Evolutionary conservation across 2,797 vertebrate genomes (phyloP).

Genomic region (Telmatherina bonti): DNA sequence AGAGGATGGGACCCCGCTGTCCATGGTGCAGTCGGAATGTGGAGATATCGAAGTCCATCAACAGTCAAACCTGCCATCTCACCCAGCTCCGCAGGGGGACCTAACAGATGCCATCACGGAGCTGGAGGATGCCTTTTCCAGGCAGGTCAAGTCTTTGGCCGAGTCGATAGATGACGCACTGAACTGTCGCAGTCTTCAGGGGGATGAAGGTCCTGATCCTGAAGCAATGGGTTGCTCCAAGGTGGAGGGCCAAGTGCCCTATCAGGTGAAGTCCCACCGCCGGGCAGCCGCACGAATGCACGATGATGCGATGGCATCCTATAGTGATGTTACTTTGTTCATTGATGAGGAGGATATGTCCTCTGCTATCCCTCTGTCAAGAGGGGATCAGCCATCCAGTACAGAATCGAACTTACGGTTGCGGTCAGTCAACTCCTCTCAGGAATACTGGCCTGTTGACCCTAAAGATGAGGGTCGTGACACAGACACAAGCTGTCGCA

Average conservation of each 20-base stretch:
- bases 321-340: constrained; percentile 95
- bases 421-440: constrained; percentile 84
- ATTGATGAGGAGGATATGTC: constrained; percentile 97
- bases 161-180: constrained; percentile 97
- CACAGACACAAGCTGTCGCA: constrained; percentile 92
- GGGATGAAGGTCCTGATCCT: constrained; percentile 86
- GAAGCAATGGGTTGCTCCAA: constrained; percentile 82
- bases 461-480: constrained; percentile 91
- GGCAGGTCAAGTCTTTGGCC: constrained; percentile 95
- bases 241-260: constrained; percentile 79
- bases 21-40: constrained; percentile 86
- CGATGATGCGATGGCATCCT: constrained; percentile 92
- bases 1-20: constrained; percentile 86
- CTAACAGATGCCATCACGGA: constrained; percentile 94
- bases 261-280: constrained; percentile 82
- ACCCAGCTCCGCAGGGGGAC: constrained; percentile 85
- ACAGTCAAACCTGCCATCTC: constrained; percentile 84
- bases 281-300: constrained; percentile 83
- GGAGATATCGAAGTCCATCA: constrained; percentile 83
- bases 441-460: constrained; percentile 93
- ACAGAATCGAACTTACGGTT: constrained; percentile 89
- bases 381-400: constrained; percentile 87
- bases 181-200: constrained; percentile 93
- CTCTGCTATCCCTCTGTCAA: constrained; percentile 86
- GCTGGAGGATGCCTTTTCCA: constrained; percentile 95